These are phyloP conservation scores for Aphelenchoides bicaudatus DNA, from an alignment of 2,888 invertebrate genomes.

Conservation along the genomic window DNA sequence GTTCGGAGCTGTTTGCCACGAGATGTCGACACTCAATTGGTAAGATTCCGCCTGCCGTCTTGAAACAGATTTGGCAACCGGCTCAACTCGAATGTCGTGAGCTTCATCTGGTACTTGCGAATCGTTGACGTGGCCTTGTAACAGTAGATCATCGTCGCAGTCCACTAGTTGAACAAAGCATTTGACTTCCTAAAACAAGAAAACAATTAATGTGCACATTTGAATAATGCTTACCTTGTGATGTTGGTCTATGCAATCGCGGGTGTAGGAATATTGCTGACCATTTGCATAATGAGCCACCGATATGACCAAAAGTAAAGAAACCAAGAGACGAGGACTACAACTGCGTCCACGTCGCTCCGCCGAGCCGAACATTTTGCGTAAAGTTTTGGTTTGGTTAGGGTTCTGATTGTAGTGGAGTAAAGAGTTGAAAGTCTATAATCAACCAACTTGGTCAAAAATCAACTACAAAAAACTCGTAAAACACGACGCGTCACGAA, in stretches of 20 bases:
- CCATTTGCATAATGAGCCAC: too few relatives aligned
- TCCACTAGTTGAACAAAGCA: constrained; percentile 48
- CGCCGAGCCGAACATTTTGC: too few relatives aligned
- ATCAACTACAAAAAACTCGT: too few relatives aligned
- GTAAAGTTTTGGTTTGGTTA: too few relatives aligned
- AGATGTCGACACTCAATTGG: constrained; percentile 54
- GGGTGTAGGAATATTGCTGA: constrained; percentile 26
- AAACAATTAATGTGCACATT: constrained; percentile 15
- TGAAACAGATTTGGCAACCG: constrained; percentile 46
- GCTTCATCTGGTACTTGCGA: constrained; percentile 38
- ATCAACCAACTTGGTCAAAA: too few relatives aligned
- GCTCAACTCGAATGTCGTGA: constrained; percentile 53
- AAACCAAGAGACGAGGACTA: too few relatives aligned
- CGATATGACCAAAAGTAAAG: too few relatives aligned
- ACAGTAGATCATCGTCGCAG: constrained; percentile 36
- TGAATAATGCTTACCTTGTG: constrained; percentile 25
- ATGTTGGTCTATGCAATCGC: constrained; percentile 31
- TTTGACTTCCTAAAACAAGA: constrained; percentile 41
- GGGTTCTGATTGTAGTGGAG: too few relatives aligned
- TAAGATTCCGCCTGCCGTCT: constrained; percentile 35
- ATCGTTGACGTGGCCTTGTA: constrained; percentile 32
- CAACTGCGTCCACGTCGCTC: too few relatives aligned
- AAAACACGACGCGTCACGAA: too few relatives aligned
- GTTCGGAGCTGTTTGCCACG: constrained; percentile 57
- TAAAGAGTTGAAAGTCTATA: too few relatives aligned